A percentile compares a stretch with the other conserved stretches of the same genome.
These are phyloP conservation scores for Drosophila ohnishii DNA, from an alignment of 1,140 invertebrate species.

Conservation along the genomic window DNA sequence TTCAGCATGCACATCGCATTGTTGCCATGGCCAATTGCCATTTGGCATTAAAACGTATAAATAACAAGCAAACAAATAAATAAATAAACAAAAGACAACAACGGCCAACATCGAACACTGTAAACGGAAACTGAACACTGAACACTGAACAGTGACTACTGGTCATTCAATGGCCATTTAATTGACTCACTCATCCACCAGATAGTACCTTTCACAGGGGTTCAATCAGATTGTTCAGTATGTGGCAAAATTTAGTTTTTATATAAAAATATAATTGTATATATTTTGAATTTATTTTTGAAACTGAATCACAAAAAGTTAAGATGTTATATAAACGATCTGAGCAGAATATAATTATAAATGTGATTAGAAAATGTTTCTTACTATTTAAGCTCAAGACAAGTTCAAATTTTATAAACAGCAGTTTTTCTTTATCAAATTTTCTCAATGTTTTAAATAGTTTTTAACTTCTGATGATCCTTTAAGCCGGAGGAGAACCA, in stretches of 20 bases:
- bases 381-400: no score
- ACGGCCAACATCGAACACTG: conserved; percentile 30
- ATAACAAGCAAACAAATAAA: conserved; percentile 64
- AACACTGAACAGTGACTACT: conserved; percentile 17
- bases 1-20: conserved; percentile 24
- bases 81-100: conserved; percentile 61
- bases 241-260: neutral
- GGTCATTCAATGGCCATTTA: conserved; percentile 57
- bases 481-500: no score
- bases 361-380: neutral
- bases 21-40: conserved; percentile 49
- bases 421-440: neutral
- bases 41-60: conserved; percentile 72
- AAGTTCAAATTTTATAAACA: neutral
- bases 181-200: conserved; percentile 54
- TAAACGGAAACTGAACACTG: conserved; percentile 24
- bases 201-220: conserved; percentile 9
- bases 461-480: no score
- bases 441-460: no score
- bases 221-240: conserved; percentile 19
- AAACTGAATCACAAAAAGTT: neutral
- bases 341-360: neutral
- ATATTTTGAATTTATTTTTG: neutral
- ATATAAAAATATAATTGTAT: no score
- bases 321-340: neutral